These are phyloP conservation scores for Rhinolophus ferrumequinum DNA, from an alignment of 2,113 vertebrate species.

Conservation along the genomic window DNA sequence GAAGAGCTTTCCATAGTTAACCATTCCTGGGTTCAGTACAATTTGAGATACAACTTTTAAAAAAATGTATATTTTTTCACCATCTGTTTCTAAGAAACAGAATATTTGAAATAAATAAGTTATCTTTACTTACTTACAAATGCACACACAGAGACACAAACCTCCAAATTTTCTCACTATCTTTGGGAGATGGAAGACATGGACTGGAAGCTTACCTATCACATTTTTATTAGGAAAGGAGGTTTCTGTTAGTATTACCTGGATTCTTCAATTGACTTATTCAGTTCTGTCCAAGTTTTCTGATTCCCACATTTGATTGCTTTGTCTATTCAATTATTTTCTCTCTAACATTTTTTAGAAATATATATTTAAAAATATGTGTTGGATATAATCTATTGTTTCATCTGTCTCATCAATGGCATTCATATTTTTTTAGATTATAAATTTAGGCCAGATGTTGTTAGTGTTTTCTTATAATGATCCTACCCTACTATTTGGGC, in stretches of 20 bases:
- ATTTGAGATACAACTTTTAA: background rate
- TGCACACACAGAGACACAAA: background rate
- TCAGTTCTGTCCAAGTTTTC: background rate
- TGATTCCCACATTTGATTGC: background rate
- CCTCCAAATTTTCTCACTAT: background rate
- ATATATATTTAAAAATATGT: background rate
- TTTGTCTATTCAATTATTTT: background rate
- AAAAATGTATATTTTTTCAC: background rate
- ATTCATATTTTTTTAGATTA: constrained; percentile 19
- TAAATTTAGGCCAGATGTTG: background rate
- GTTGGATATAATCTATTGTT: background rate
- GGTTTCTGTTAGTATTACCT: background rate
- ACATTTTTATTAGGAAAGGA: background rate
- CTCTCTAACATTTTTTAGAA: background rate
- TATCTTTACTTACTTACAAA: background rate
- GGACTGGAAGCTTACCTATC: background rate
- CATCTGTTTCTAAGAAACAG: background rate
- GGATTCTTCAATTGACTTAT: background rate
- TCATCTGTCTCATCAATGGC: background rate
- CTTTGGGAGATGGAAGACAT: background rate
- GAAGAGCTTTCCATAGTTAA: background rate
- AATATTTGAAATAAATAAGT: background rate
- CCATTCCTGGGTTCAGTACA: background rate
- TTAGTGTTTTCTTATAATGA: background rate
- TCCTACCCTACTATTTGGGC: background rate